Conservation (phyloP, 2,888 invertebrate species). For the Microctonus hyperodae region DNA sequence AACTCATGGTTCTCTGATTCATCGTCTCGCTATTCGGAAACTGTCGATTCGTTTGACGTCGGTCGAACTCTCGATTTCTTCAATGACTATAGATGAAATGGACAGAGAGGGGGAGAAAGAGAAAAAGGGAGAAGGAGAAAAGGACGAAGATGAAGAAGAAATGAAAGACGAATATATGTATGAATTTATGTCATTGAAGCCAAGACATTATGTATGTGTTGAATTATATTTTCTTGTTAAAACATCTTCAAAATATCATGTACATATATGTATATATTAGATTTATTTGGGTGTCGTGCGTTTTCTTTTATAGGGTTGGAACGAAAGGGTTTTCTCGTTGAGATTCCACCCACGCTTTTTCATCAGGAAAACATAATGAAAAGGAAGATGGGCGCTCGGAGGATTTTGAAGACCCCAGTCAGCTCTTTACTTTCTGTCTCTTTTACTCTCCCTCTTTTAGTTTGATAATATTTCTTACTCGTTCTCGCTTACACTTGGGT, state of each 20-base stretch:
- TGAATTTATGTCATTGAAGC: neutral
- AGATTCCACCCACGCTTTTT: slow-evolving; percentile 63
- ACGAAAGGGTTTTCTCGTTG: slow-evolving; percentile 57
- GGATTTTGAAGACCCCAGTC: slow-evolving; percentile 38
- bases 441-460: neutral
- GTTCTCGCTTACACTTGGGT: neutral
- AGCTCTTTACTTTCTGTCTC: slow-evolving; percentile 19
- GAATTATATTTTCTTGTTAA: neutral
- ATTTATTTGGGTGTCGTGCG: slow-evolving; percentile 4
- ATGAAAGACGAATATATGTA: neutral
- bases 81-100: slow-evolving; percentile 36
- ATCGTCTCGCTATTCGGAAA: slow-evolving; percentile 55
- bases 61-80: slow-evolving; percentile 39
- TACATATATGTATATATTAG: neutral
- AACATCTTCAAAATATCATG: neutral
- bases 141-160: too few relatives aligned
- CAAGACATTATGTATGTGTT: neutral
- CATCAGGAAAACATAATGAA: slow-evolving; percentile 56
- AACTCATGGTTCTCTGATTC: slow-evolving; percentile 55
- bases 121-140: neutral
- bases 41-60: slow-evolving; percentile 48
- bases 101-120: neutral
- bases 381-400: slow-evolving; percentile 41
- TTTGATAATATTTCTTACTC: neutral
- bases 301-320: slow-evolving; percentile 42